Evolutionary conservation across 2,113 vertebrate species (phyloP), one percentile per base, ranked within the genome.

Genomic region (Carlito syrichta): DNA sequence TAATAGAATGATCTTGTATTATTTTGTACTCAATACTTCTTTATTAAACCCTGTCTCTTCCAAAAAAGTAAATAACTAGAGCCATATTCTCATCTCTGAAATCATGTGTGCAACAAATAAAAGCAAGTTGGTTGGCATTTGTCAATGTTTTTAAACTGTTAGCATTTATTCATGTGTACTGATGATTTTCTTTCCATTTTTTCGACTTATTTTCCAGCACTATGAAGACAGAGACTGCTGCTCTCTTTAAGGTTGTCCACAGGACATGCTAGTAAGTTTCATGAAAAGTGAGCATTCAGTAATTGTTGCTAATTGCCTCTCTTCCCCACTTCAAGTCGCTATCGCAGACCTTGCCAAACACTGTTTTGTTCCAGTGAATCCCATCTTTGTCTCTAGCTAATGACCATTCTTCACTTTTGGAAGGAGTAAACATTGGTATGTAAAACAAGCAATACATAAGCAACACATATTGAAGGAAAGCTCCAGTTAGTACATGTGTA

Each of bases 301-400:
- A 62, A 62, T 60, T 84, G 54, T 52, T 79, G 71, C 78, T 96
- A 94, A 71, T 77, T 81, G 77, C 58, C 9, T 87, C 38, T 81
- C 1, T 78, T 87, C 25, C 85, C 40, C 52, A 92, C 63, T 93
- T 89, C 25, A 17, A 3, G 58, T 92, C 63, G 82, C 40, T 93
- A 5, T 58, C 16, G 3, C 8, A 91, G 76, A 96, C 17, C 14
- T 95, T 38, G 66, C 73, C 48, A 77, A 77, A 91, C n/a, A 54
- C 35, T 96, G n/a, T 6, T 69, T 69, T 92, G 85, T 78, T 63
- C 58, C 74, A 71, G 85, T 62, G 76, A 96, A 95, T 91, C 23
- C 12, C 25, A 87, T 95, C 50, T 91, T 96, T 96, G 93, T 94
- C 92, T 94, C 76, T 38, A 25, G 60, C 35, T 56, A 56, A 78